A percentile compares a stretch with the other conserved stretches of the same genome.
Evolutionary conservation across 2,797 vertebrate genomes (phyloP).

Genomic region (Buphagus erythrorhynchus): DNA sequence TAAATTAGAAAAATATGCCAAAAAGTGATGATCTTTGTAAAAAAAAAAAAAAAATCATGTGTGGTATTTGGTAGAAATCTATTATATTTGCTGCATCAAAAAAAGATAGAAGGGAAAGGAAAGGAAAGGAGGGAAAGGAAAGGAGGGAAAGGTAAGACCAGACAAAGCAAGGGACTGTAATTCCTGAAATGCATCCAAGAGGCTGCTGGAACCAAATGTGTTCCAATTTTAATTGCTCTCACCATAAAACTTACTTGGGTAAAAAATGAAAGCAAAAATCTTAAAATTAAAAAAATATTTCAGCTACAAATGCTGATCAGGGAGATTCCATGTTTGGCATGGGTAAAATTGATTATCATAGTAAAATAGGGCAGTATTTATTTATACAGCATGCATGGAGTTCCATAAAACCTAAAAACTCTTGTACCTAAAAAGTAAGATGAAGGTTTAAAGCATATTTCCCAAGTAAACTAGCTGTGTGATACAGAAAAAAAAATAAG

Average conservation of each 20-base stretch:
- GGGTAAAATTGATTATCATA: not conserved
- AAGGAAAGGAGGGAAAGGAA: not conserved
- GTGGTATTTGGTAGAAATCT: not conserved
- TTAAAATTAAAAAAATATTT: not conserved
- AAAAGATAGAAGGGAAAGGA: not conserved
- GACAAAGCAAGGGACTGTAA: not conserved
- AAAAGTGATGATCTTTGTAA: not conserved
- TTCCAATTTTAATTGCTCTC: constrained; percentile 27
- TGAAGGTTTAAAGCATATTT: not conserved
- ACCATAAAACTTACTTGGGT: not conserved
- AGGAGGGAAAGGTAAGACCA: not conserved
- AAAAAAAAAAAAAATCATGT: not conserved
- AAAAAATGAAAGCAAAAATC: constrained; percentile 23
- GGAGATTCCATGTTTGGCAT: not conserved
- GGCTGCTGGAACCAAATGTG: not conserved
- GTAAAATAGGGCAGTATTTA: not conserved
- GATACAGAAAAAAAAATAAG: not conserved
- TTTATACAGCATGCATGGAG: not conserved
- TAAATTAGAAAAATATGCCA: not conserved
- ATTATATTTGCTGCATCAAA: not conserved
- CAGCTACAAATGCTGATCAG: not conserved
- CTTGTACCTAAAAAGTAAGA: not conserved
- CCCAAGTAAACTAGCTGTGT: not conserved
- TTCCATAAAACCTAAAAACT: not conserved
- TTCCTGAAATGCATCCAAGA: not conserved